Base-by-base conservation (phyloP, 2,797 vertebrate species). In the Simalia tracyae region DNA sequence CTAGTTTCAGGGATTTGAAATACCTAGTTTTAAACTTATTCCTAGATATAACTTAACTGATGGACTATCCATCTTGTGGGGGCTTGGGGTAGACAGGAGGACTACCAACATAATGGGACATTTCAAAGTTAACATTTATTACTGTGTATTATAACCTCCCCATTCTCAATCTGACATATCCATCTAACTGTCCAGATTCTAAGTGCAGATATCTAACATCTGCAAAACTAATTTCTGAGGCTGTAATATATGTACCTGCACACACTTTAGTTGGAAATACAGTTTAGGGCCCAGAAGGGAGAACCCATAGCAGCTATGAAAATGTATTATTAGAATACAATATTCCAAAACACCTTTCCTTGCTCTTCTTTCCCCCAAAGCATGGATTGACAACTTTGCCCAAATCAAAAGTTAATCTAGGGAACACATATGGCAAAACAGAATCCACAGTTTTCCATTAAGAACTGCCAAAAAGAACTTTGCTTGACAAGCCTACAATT, bases 391-490 rank as follows among this genome's bases (percentile, higher is more conserved):
- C 86, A 91, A 88, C 63, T 91, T 96, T 91, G 85, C 95, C 92
- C 94, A 90, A 96, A 95, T 93, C 93, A 94, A 96, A 96, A 96
- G 92, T 94, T 92, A 92, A 94, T 96, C 92, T 91, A 95, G 94
- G 96, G 93, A 97, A 92, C 96, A 96, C 95, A 96, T 96, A 94
- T 96, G 94, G 95, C 95, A 96, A 96, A 97, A 97, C 94, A 96
- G 96, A 96, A 64, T 94, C 91, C 93, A 93, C 84, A 90, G 94
- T 91, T 97, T 96, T 96, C 95, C 96, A 96, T 95, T 93, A 96
- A 96, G 88, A 94, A 87, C 91, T 95, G 96, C 97, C 97, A 96
- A 97, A 96, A 96, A 96, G 95, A 97, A 96, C 95, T 96, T 64
- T 95, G 93, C 93, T 96, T 89, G 17, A 95, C 96, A 95, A 93